phyloP scores from a whole-genome alignment of 2,888 invertebrate genomes.

The Antitype chi region DNA sequence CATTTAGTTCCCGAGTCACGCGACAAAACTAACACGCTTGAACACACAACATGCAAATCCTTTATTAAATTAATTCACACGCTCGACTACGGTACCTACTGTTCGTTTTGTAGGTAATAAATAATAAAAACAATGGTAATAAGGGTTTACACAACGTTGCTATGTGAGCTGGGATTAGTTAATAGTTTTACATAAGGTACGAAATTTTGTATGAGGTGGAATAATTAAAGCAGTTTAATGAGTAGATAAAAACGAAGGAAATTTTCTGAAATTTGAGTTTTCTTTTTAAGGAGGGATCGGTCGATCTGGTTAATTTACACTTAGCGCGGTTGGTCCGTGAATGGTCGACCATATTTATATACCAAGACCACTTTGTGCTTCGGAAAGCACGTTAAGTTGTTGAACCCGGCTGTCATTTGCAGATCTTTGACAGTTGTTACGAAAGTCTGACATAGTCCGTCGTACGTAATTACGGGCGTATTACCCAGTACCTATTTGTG shows the following conservation, averaged over 20 bases:
- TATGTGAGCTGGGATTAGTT: conserved; percentile 11
- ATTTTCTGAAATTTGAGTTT: background rate
- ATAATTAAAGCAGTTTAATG: background rate
- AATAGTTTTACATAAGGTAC: background rate
- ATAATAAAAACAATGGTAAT: conserved; percentile 30
- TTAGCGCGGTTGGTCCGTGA: too few species aligned
- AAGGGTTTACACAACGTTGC: conserved; percentile 14
- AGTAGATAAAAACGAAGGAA: background rate
- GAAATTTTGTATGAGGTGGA: background rate
- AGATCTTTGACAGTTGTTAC: too few species aligned
- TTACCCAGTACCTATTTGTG: too few species aligned
- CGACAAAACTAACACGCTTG: conserved; percentile 46
- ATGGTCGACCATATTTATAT: too few species aligned
- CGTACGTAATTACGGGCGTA: too few species aligned
- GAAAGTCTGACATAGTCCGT: too few species aligned
- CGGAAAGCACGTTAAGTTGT: too few species aligned
- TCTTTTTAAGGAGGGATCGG: too few species aligned
- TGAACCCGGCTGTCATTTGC: too few species aligned
- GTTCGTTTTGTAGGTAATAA: conserved; percentile 22
- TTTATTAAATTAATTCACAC: conserved; percentile 59
- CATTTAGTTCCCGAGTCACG: conserved; percentile 48
- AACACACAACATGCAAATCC: conserved; percentile 56
- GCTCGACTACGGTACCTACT: conserved; percentile 21
- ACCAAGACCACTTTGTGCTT: too few species aligned
- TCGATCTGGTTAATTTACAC: too few species aligned